These are phyloP conservation scores for Panopea generosa DNA, from an alignment of 2,888 invertebrate species.

Conservation along the genomic window DNA sequence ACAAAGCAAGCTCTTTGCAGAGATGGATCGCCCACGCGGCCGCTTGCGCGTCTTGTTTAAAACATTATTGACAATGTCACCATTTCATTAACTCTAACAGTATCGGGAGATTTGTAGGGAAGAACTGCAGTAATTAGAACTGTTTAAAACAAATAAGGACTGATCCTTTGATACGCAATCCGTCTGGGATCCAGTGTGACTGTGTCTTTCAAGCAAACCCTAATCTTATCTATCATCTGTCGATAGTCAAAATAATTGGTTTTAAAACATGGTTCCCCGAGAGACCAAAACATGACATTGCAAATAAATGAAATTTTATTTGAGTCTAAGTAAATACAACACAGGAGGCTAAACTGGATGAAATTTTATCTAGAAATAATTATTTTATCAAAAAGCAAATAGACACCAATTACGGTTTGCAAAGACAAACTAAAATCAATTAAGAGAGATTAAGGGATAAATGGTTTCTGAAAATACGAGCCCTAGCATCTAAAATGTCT, in stretches of 20 bases:
- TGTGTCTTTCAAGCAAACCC: not conserved
- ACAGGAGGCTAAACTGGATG: constrained; percentile 18
- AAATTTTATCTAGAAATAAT: constrained; percentile 47
- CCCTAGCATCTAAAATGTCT: no score
- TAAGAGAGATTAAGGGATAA: constrained; percentile 35
- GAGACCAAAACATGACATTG: constrained; percentile 23
- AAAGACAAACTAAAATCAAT: constrained; percentile 51
- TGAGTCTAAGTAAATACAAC: constrained; percentile 27
- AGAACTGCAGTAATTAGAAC: constrained; percentile 6
- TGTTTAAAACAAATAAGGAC: constrained; percentile 3
- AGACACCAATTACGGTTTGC: constrained; percentile 43
- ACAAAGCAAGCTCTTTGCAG: no score
- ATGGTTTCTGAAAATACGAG: constrained; percentile 17
- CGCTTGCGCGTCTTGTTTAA: no score
- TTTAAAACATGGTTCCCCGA: constrained; percentile 15
- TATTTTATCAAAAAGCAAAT: constrained; percentile 47
- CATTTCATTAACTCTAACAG: not conserved
- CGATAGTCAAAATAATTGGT: constrained; percentile 10
- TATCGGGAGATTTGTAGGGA: not conserved
- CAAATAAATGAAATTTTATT: constrained; percentile 45
- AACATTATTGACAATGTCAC: no score
- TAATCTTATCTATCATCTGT: constrained; percentile 10
- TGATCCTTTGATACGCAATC: constrained; percentile 6
- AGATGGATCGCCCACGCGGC: no score
- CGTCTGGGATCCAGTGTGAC: not conserved